Evolutionary conservation across 2,888 invertebrate species (phyloP).

Genomic region (Galeopsomyia nigrocyanea): DNA sequence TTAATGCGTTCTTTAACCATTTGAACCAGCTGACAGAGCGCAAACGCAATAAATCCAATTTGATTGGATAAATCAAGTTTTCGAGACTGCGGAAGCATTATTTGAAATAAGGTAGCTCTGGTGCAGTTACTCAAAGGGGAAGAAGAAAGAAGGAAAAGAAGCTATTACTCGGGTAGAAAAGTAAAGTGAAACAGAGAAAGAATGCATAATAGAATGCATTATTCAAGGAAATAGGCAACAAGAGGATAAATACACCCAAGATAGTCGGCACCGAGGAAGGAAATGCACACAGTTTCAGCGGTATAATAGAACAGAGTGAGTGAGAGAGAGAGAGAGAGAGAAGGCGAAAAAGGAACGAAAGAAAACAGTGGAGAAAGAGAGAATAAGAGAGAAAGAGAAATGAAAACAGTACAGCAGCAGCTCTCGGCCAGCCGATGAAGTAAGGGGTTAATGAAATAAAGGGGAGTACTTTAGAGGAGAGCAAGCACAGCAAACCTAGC

Average conservation of each 20-base stretch:
- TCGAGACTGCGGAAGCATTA: too few relatives aligned
- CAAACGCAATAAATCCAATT: too few relatives aligned
- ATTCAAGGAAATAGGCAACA: slow-evolving; percentile 46
- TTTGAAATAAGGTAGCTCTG: too few relatives aligned
- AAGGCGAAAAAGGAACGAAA: slow-evolving; percentile 1
- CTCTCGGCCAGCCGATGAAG: slow-evolving; percentile 13
- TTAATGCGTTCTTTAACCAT: too few relatives aligned
- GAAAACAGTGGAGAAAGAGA: neutral
- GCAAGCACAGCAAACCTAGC: neutral
- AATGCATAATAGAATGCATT: slow-evolving; percentile 44
- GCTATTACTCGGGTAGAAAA: too few relatives aligned
- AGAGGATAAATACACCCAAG: slow-evolving; percentile 49
- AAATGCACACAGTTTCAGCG: slow-evolving; percentile 28
- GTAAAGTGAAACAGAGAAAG: too few relatives aligned
- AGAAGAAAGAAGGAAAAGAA: too few relatives aligned
- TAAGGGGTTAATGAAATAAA: slow-evolving; percentile 40
- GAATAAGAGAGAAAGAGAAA: neutral
- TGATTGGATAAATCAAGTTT: too few relatives aligned
- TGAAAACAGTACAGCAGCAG: too few relatives aligned
- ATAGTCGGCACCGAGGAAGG: slow-evolving; percentile 8
- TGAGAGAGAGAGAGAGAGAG: too few relatives aligned
- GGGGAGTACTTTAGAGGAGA: neutral
- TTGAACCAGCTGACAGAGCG: too few relatives aligned
- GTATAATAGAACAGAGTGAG: slow-evolving; percentile 10
- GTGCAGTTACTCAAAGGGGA: too few relatives aligned